Evolutionary conservation across 2,888 invertebrate species (phyloP).

Genomic region (Acanthosepion lycidas): DNA sequence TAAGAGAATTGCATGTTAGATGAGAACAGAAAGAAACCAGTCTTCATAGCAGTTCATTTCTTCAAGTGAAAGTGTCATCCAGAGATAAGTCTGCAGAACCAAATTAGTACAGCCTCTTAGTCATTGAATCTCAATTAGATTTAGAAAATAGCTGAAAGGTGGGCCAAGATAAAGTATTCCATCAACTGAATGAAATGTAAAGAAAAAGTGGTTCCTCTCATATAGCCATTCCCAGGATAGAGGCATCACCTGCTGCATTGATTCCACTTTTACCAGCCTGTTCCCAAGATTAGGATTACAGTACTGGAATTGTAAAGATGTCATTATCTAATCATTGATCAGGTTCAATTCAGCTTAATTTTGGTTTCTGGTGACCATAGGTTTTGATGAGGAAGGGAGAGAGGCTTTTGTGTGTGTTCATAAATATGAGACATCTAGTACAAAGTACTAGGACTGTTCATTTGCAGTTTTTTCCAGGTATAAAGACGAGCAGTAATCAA

Average conservation of each 20-base stretch:
- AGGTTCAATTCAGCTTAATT: neutral
- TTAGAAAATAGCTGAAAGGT: neutral
- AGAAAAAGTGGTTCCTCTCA: neutral
- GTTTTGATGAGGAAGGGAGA: neutral
- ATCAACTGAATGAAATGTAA: neutral
- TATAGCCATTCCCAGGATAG: neutral
- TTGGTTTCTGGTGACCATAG: neutral
- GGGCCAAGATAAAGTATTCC: neutral
- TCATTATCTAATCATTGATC: neutral
- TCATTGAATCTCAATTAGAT: neutral
- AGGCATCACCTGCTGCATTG: neutral
- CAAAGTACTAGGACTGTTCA: too few relatives aligned
- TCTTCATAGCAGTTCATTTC: neutral
- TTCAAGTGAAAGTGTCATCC: neutral
- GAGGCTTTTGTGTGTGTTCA: too few relatives aligned
- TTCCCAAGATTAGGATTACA: neutral
- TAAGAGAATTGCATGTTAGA: neutral
- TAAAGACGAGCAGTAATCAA: too few relatives aligned
- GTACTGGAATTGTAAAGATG: neutral
- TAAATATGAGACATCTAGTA: too few relatives aligned
- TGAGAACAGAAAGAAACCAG: neutral
- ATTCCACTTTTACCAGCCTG: neutral
- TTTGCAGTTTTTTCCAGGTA: too few relatives aligned
- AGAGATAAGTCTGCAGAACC: neutral
- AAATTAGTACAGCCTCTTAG: neutral